Evolutionary conservation across 2,113 vertebrate species (phyloP).

Genomic region (Hemiprocne comata): DNA sequence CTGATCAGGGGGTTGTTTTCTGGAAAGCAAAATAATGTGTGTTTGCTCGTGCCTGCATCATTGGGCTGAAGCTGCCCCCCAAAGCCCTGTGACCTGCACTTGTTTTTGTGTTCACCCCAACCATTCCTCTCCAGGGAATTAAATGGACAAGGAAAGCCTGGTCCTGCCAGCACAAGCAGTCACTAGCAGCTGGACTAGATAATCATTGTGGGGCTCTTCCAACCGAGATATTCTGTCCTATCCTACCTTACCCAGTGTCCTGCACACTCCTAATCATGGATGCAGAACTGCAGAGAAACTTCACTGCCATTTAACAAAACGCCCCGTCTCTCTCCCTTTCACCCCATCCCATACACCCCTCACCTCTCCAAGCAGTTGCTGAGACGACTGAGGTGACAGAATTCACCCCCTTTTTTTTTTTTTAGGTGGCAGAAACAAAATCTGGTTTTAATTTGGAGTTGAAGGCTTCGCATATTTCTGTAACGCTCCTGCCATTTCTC

Average conservation of each 20-base stretch:
- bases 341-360: accelerated
- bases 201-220: neutral
- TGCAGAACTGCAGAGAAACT: neutral
- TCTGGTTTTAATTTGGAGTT: slow-evolving; percentile 35
- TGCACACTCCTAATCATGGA: accelerated
- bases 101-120: neutral
- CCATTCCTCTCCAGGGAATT: accelerated
- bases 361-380: neutral
- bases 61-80: neutral
- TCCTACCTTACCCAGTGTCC: neutral
- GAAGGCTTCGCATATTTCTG: slow-evolving; percentile 26
- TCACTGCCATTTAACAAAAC: neutral
- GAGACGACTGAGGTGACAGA: slow-evolving; percentile 48
- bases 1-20: neutral
- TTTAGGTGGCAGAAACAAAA: neutral
- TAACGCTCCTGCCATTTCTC: neutral
- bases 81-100: accelerated
- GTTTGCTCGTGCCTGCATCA: accelerated
- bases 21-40: neutral
- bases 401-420: neutral
- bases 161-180: neutral
- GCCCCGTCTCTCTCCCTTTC: neutral
- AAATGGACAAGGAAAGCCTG: neutral
- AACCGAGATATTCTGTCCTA: neutral
- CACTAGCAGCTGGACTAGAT: neutral